Evolutionary conservation across 1,140 invertebrate genomes (phyloP).

Genomic region (Hyphantria cunea): DNA sequence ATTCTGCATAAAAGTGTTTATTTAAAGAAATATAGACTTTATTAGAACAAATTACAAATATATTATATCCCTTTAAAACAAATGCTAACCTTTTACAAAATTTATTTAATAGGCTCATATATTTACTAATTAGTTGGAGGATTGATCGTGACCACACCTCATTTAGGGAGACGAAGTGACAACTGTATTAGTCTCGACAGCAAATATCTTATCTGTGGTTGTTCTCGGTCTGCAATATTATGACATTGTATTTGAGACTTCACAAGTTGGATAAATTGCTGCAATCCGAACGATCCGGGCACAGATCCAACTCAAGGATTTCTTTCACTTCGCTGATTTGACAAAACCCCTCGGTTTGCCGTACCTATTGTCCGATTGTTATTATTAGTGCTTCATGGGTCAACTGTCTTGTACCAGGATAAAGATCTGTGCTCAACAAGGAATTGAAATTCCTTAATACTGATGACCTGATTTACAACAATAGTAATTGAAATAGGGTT

Average conservation of each 20-base stretch:
- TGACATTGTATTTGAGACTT: conserved; percentile 41
- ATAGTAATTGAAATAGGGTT: conserved; percentile 3
- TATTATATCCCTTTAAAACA: too few relatives aligned
- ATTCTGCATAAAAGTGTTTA: too few relatives aligned
- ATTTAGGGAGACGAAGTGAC: too few relatives aligned
- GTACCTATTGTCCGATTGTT: conserved; percentile 45
- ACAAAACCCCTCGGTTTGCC: conserved; percentile 54
- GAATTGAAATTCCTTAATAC: conserved; percentile 36
- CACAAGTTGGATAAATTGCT: conserved; percentile 53
- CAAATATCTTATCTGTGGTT: neutral
- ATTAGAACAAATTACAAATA: too few relatives aligned
- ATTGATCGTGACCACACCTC: too few relatives aligned
- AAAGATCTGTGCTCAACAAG: conserved; percentile 37
- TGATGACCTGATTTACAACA: conserved; percentile 1
- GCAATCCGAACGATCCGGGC: conserved; percentile 57
- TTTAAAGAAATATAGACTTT: too few relatives aligned
- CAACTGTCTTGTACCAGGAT: conserved; percentile 39
- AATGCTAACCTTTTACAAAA: too few relatives aligned
- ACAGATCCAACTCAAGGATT: conserved; percentile 59
- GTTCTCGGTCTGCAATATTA: conserved; percentile 34
- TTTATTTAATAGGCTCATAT: too few relatives aligned
- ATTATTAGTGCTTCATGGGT: conserved; percentile 56
- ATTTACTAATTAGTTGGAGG: too few relatives aligned
- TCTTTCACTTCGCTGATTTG: conserved; percentile 60
- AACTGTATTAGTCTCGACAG: too few relatives aligned